Percentiles rank a stretch among this genome's conserved stretches.
Evolutionary conservation across 2,113 vertebrate genomes (phyloP).

Genomic region (Microcebus tavaratra): DNA sequence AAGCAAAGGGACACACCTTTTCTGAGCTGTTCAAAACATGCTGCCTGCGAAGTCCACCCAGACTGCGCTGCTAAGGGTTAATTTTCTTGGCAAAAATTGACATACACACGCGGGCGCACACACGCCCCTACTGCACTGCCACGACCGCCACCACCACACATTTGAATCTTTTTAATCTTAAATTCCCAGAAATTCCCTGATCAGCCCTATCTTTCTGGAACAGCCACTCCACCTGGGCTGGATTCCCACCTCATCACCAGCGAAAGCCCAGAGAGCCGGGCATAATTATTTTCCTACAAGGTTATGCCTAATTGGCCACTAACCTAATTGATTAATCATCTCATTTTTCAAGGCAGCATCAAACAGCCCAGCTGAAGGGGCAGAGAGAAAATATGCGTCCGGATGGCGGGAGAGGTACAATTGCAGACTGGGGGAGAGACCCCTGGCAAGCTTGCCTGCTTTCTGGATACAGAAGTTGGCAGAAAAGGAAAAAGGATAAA

Average conservation of each 20-base stretch:
- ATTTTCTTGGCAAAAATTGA: conserved; percentile 36
- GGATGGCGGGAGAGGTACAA: neutral
- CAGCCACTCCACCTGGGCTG: conserved; percentile 69
- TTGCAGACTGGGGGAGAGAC: neutral
- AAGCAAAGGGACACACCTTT: conserved; percentile 63
- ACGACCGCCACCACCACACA: conserved; percentile 12
- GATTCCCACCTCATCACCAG: conserved; percentile 60
- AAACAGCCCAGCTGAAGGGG: conserved; percentile 60
- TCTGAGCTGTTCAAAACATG: neutral
- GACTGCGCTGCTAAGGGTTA: conserved; percentile 56
- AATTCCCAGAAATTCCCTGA: conserved; percentile 64
- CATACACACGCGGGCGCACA: neutral
- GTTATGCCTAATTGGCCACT: conserved; percentile 83
- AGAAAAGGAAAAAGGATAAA: neutral
- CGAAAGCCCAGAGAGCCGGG: conserved; percentile 56
- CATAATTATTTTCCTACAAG: conserved; percentile 81
- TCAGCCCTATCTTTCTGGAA: conserved; percentile 44
- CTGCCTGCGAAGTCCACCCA: conserved; percentile 54
- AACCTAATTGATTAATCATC: conserved; percentile 82
- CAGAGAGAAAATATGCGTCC: neutral
- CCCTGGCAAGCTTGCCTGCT: neutral
- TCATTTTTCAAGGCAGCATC: conserved; percentile 61
- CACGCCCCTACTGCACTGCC: neutral
- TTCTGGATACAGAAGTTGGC: neutral
- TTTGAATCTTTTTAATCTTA: conserved; percentile 60